Conservation (phyloP, 2,113 vertebrate genomes). For the Xenus cinereus region DNA sequence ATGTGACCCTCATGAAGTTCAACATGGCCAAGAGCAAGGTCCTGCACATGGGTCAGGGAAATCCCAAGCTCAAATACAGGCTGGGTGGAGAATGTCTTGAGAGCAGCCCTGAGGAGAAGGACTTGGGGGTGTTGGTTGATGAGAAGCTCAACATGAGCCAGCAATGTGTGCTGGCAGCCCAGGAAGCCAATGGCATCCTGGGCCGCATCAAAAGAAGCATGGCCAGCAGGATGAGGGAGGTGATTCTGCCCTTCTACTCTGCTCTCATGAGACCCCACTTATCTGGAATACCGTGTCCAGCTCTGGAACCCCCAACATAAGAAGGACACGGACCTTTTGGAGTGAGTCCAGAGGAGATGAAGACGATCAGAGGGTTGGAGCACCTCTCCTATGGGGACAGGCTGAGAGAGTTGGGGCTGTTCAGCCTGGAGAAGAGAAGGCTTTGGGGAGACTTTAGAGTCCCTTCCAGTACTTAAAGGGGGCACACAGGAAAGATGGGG, state of each 20-base stretch:
- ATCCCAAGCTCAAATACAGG: too few species aligned
- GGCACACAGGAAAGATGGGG: neutral
- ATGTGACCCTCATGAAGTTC: too few species aligned
- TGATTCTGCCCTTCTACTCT: neutral
- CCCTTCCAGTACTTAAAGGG: neutral
- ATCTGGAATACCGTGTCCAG: neutral
- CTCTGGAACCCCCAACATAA: neutral
- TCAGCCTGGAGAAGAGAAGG: neutral
- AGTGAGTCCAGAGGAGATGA: neutral
- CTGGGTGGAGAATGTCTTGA: too few species aligned
- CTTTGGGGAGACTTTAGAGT: neutral
- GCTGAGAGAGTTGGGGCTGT: neutral
- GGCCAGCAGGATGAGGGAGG: neutral
- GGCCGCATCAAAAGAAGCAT: too few species aligned
- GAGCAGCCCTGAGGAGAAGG: too few species aligned
- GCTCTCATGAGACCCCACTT: neutral
- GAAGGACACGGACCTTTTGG: neutral
- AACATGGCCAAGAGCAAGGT: too few species aligned
- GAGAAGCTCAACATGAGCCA: too few species aligned
- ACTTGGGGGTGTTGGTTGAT: too few species aligned
- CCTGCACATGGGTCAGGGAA: too few species aligned
- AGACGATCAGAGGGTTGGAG: neutral
- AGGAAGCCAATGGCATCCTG: too few species aligned
- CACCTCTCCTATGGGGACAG: neutral
- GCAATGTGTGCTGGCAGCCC: too few species aligned